These are phyloP conservation scores for Quadriops clusia DNA, from an alignment of 2,888 invertebrate species.

Conservation along the genomic window DNA sequence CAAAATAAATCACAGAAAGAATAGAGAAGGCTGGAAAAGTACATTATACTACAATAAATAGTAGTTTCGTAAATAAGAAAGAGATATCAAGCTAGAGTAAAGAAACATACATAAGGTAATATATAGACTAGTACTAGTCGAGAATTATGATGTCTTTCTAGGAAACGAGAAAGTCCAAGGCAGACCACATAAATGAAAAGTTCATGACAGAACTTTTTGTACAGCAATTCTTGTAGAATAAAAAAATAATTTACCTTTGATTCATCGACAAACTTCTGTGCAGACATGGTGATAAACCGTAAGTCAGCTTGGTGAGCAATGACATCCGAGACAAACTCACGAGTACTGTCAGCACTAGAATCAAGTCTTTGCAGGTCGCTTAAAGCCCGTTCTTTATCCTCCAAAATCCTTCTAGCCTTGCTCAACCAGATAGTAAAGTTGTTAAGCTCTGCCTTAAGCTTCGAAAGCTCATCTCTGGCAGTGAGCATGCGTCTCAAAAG, in stretches of 20 bases:
- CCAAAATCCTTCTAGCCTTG: constrained; percentile 62
- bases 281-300: constrained; percentile 90
- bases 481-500: constrained; percentile 63
- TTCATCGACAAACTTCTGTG: constrained; percentile 92
- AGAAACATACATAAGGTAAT: no score
- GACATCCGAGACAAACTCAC: constrained; percentile 85
- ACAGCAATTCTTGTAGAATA: no score
- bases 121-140: no score
- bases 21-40: no score
- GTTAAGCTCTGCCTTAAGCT: constrained; percentile 70
- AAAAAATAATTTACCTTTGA: constrained; percentile 52
- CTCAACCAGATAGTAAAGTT: constrained; percentile 79
- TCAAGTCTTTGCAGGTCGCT: constrained; percentile 63
- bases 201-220: no score
- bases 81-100: no score
- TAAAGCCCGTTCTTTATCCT: constrained; percentile 75
- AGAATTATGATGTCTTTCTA: no score
- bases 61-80: no score
- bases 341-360: constrained; percentile 64
- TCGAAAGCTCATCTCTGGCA: constrained; percentile 78
- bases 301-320: constrained; percentile 93
- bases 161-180: no score
- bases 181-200: no score
- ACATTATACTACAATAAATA: no score
- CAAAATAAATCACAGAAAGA: no score